These are phyloP conservation scores for Aphodius granarius DNA, from an alignment of 2,888 invertebrate genomes.

Conservation along the genomic window DNA sequence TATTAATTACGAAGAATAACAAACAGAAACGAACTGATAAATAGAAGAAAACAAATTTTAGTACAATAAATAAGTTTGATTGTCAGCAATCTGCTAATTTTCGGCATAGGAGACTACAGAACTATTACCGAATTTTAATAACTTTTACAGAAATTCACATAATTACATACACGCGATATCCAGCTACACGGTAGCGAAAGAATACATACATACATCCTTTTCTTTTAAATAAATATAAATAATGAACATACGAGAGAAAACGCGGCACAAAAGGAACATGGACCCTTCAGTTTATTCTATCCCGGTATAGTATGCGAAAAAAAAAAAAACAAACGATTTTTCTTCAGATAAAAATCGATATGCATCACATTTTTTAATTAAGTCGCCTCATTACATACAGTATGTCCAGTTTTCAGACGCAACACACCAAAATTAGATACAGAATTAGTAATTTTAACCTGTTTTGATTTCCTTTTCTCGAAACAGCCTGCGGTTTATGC, in stretches of 20 bases:
- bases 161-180: neutral
- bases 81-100: neutral
- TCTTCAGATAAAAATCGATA: too few relatives aligned
- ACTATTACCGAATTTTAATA: neutral
- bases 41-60: neutral
- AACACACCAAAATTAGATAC: too few relatives aligned
- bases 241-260: neutral
- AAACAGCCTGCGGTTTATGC: too few relatives aligned
- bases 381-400: neutral
- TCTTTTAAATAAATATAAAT: neutral
- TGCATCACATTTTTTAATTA: neutral
- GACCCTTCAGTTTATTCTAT: neutral
- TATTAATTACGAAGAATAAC: neutral
- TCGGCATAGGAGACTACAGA: neutral
- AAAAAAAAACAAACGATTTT: too few relatives aligned
- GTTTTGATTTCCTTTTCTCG: too few relatives aligned
- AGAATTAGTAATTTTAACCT: too few relatives aligned
- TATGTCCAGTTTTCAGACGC: too few relatives aligned
- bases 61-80: neutral
- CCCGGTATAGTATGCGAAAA: neutral
- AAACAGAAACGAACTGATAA: neutral
- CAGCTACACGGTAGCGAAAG: neutral
- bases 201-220: neutral
- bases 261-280: neutral
- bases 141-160: neutral